These are phyloP conservation scores for Opisthocomus hoazin DNA, from an alignment of 2,113 vertebrate species.

Conservation along the genomic window DNA sequence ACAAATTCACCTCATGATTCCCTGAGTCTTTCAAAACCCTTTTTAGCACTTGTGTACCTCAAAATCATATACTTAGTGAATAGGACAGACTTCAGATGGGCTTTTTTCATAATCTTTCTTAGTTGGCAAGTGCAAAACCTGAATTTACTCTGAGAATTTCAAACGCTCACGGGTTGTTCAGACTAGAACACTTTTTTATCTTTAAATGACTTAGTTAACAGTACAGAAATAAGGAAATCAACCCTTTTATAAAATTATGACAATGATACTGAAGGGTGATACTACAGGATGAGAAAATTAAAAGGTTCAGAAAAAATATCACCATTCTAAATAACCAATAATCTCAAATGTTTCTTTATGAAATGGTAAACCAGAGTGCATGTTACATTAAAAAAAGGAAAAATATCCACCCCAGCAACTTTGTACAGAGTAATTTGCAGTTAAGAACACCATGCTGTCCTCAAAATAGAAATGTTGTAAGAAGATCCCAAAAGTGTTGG, in stretches of 20 bases:
- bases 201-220: background rate
- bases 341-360: background rate
- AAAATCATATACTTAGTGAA: background rate
- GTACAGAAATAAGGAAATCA: background rate
- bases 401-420: background rate
- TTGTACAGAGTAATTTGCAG: background rate
- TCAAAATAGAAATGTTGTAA: background rate
- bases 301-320: background rate
- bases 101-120: background rate
- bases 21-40: background rate
- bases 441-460: background rate
- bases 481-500: background rate
- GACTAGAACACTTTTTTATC: background rate
- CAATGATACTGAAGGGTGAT: background rate
- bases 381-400: fast-evolving
- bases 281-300: background rate
- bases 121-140: background rate
- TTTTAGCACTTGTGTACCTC: background rate
- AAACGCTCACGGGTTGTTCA: background rate
- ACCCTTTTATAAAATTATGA: background rate
- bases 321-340: background rate
- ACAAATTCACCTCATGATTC: background rate
- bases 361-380: background rate
- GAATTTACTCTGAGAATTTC: background rate
- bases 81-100: background rate